Evolutionary conservation across 1,140 invertebrate species (phyloP).

Genomic region (Drosophila serrata): DNA sequence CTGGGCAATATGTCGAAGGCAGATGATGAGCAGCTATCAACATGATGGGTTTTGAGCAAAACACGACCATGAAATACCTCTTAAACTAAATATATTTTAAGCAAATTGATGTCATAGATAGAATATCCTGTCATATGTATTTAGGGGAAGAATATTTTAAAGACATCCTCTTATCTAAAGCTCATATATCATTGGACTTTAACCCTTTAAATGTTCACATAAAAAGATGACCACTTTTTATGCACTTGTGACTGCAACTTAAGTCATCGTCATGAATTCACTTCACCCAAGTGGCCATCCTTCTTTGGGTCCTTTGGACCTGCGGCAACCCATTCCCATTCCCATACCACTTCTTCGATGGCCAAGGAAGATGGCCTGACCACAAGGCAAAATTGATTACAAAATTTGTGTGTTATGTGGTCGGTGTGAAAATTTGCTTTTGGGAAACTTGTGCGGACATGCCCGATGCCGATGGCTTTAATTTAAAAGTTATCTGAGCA

Average conservation of each 20-base stretch:
- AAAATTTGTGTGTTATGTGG: slow-evolving; percentile 64
- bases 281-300: slow-evolving; percentile 47
- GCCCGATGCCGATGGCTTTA: slow-evolving; percentile 65
- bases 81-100: not conserved
- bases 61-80: not conserved
- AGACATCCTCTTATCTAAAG: too few relatives aligned
- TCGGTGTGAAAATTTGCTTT: slow-evolving; percentile 60
- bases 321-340: slow-evolving; percentile 1
- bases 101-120: too few relatives aligned
- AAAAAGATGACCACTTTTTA: slow-evolving; percentile 19
- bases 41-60: not conserved
- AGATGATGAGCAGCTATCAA: slow-evolving; percentile 10
- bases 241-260: slow-evolving; percentile 53
- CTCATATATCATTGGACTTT: not conserved
- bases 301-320: not conserved
- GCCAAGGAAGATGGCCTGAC: slow-evolving; percentile 49
- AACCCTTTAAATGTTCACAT: slow-evolving; percentile 9
- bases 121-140: too few relatives aligned
- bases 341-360: not conserved
- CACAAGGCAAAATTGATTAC: slow-evolving; percentile 81
- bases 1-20: slow-evolving; percentile 50
- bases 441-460: slow-evolving; percentile 43
- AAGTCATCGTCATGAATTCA: slow-evolving; percentile 56
- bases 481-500: slow-evolving; percentile 83
- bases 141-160: too few relatives aligned